phyloP scores from a whole-genome alignment of 1,140 invertebrate genomes.

The Rhyzopertha dominica region DNA sequence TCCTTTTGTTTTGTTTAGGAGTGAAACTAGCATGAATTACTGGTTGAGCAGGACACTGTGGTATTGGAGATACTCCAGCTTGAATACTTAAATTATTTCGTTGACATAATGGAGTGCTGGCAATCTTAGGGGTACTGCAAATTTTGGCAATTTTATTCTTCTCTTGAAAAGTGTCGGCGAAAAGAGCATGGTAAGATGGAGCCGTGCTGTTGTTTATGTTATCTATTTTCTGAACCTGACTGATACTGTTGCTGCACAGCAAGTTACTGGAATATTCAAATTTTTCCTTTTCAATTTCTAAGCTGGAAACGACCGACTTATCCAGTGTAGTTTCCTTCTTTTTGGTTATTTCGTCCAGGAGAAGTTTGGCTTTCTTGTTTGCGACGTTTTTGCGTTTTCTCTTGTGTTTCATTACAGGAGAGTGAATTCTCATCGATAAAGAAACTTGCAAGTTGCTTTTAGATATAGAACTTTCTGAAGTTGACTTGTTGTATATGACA shows the following conservation, averaged over 20 bases:
- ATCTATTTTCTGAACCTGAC: no score
- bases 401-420: no score
- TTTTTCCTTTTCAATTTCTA: slow-evolving; percentile 10
- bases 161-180: slow-evolving; percentile 9
- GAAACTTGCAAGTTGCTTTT: neutral
- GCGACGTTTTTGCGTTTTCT: no score
- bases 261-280: slow-evolving; percentile 2
- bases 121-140: no score
- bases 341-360: neutral
- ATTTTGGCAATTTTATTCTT: no score
- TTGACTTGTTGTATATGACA: neutral
- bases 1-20: slow-evolving; percentile 2
- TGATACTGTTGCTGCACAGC: no score
- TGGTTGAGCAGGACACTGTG: neutral
- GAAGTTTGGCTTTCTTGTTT: neutral
- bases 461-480: slow-evolving; percentile 5
- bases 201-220: neutral
- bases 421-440: no score
- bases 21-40: slow-evolving; percentile 4
- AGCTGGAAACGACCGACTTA: slow-evolving; percentile 2
- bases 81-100: neutral
- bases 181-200: slow-evolving; percentile 6
- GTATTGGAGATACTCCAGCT: slow-evolving; percentile 4
- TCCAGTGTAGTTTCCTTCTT: slow-evolving; percentile 8
- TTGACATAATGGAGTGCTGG: slow-evolving; percentile 6